Conservation (phyloP, 2,113 vertebrate species). For the Clarias magur region DNA sequence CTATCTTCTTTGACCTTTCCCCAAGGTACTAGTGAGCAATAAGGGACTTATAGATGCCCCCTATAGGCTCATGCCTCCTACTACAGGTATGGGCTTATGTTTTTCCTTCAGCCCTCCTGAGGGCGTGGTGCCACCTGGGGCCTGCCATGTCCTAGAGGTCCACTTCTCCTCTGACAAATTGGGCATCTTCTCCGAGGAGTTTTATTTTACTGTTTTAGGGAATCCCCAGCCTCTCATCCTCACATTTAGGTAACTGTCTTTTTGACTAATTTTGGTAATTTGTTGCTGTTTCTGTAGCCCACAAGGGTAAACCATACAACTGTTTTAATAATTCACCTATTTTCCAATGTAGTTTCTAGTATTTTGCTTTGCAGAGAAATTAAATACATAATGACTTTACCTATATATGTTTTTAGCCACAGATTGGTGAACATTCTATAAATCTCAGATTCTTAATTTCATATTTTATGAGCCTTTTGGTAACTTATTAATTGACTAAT, state of each 20-base stretch:
- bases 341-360: slow-evolving; percentile 9
- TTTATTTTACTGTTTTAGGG: slow-evolving; percentile 73
- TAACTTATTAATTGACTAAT: no score
- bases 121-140: slow-evolving; percentile 72
- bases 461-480: no score
- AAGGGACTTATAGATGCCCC: slow-evolving; percentile 77
- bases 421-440: slow-evolving; percentile 24
- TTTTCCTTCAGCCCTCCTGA: slow-evolving; percentile 79
- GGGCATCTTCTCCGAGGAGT: slow-evolving; percentile 78
- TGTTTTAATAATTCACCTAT: slow-evolving; percentile 13
- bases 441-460: slow-evolving; percentile 11
- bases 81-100: slow-evolving; percentile 72
- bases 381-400: slow-evolving; percentile 19
- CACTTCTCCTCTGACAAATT: slow-evolving; percentile 73
- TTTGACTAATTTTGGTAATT: background rate
- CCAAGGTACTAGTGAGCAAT: slow-evolving; percentile 79
- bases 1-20: slow-evolving; percentile 22
- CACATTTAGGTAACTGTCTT: slow-evolving; percentile 74
- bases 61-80: slow-evolving; percentile 70
- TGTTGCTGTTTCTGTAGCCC: background rate
- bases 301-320: background rate
- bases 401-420: slow-evolving; percentile 17
- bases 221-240: slow-evolving; percentile 68
- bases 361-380: slow-evolving; percentile 24
- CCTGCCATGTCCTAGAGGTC: slow-evolving; percentile 72